Percentiles rank a stretch among this genome's conserved stretches.
These are phyloP conservation scores for roundworm (Caenorhabditis elegans) DNA, from an alignment of 1,140 invertebrate species.

Conservation along the genomic window WBcel235 BX284606.5:2597501-2598000, in stretches of 20 bases:
- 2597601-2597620: not conserved
- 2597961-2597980: too few species aligned
- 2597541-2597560: not conserved
- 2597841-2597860: too few species aligned
- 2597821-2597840: too few species aligned
- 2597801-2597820: too few species aligned
- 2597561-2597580: not conserved
- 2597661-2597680: not conserved
- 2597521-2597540: not conserved
- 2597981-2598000: too few species aligned
- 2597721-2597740: not conserved
- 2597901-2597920: too few species aligned
- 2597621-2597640: not conserved
- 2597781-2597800: not conserved
- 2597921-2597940: too few species aligned
- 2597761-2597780: too few species aligned
- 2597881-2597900: too few species aligned
- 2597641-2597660: not conserved
- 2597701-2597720: not conserved
- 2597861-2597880: too few species aligned
- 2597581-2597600: not conserved
- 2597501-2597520: conserved; percentile 13
- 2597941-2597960: too few species aligned
- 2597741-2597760: not conserved
- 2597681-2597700: not conserved